Evolutionary conservation across 92 coral and sea anemone genomes (phyloP), one percentile per base, ranked within the genome.

Genomic region (Isaurus tuberculatus): DNA sequence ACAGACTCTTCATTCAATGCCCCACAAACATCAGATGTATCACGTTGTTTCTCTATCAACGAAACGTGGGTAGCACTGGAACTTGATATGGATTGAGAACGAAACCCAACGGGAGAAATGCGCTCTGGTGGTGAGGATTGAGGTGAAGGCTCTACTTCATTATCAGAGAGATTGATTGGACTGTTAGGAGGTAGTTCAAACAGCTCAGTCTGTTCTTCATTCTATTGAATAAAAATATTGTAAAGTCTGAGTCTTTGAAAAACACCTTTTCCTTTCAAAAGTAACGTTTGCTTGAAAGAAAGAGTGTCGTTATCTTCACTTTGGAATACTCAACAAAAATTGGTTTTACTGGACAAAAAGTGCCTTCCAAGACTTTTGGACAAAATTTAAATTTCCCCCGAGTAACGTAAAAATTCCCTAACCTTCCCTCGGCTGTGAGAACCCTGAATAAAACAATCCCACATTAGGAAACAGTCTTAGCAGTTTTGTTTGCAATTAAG

Each of bases 111-210:
- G n/a, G 86, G 79, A 69, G 78, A 30, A 14, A 49, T 32, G 69
- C 25, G 86, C 22, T 40, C 9, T 26, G 11, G 4, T 33, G 81
- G 53, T 34, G 81, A 58, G 14, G 70, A 20, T 33, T 31, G 32
- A 55, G 69, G 81, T 55, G 67, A 33, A 2, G 22, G 33, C 20
- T 75, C 29, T 20, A 22, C 11, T 36, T 77, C 82, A 77, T 77
- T 67, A 36, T 77, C 82, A 34, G 82, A 58, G 13, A 77, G 5
- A 33, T 77, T 77, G 9, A 77, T 4, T 34, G 82, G 82, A 43
- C 82, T 77, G 51, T 77, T 61, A 22, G 82, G 82, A n/a, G 82
- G 82, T 13, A 77, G 33, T 23, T 77, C 82, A 33, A 77, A 77
- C 55, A 77, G 19, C 53, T 77, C 82, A 6, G 53, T 42, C 20